Conservation (phyloP, 2,113 vertebrate species). For the Heptranchias perlo region DNA sequence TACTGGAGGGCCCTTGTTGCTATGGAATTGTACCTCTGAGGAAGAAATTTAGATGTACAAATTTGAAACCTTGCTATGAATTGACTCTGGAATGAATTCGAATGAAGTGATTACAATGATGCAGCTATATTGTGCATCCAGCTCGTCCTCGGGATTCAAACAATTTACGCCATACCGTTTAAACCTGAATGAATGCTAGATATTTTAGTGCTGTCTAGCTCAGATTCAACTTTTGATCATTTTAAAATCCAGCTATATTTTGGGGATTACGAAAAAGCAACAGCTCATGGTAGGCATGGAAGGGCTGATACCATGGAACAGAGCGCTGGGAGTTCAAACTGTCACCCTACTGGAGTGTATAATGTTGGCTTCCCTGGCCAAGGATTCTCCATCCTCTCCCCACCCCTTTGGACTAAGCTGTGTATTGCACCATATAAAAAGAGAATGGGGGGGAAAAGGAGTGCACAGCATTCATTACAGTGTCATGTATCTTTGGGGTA, state of each 20-base stretch:
- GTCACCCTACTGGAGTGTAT: not conserved
- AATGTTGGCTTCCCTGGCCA: not conserved
- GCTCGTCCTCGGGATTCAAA: not conserved
- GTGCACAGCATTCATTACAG: not conserved
- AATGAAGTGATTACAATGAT: not conserved
- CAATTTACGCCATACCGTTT: not conserved
- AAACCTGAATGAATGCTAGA: not conserved
- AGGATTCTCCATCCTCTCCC: not conserved
- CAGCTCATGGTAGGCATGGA: not conserved
- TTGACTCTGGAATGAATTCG: not conserved
- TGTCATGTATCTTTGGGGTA: not conserved
- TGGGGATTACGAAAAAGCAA: not conserved
- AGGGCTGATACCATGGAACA: not conserved
- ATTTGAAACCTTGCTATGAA: not conserved
- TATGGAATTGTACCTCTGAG: not conserved
- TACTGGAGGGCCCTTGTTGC: not conserved
- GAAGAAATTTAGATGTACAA: not conserved
- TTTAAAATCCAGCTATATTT: not conserved
- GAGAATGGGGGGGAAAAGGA: not conserved
- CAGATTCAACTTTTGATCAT: not conserved
- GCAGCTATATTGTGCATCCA: not conserved
- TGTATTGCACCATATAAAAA: not conserved
- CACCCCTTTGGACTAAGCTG: not conserved
- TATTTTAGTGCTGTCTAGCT: not conserved
- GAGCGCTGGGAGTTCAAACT: not conserved